Base-by-base conservation (phyloP, 1,140 invertebrate species). In the Pseudomyrmex flavicornis region DNA sequence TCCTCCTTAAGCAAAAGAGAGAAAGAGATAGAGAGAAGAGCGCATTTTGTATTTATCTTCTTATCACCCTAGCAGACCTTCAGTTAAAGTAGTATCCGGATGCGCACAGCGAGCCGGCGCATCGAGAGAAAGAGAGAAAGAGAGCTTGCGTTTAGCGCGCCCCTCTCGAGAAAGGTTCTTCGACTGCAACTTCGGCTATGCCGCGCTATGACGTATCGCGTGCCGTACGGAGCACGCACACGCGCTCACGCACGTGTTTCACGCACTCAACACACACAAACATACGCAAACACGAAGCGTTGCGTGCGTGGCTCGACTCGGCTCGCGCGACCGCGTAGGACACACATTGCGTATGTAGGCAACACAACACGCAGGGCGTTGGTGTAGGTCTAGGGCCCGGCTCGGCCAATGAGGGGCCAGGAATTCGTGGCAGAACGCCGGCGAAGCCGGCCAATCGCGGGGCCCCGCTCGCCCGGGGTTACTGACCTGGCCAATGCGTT, bases 381-480 rank as follows among this genome's bases (percentile, higher is more conserved):
- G 93, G 93, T 94, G 87, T 93, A 94, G 93, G 93, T 94, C 93
- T 93, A 94, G 93, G 93, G 93, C 92, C 93, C 92, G 88, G 90
- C 90, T 93, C 92, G 92, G 89, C 93, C 93, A 93, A 94, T 94
- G 90, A 91, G 89, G 91, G 89, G 63, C 82, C 90, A 86, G 89
- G 88, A 94, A 94, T 94, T 94, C 91, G 93, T 93, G 92, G 92
- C 92, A 93, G 89, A 88, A 84, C 87, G 85, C 72, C 89, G 90
- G 87, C 90, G 86, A 91, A 88, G 82, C 89, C 92, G 93, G 90
- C 93, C 92, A 93, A 94, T 93, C 90, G 91, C 89, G 89, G 91
- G 91, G 91, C 91, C 92, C 92, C 91, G 88, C 83, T 82, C 68
- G 70, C 85, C 66, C 72, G 66, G 88, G 93, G 93, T 94, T 92